A percentile compares a stretch with the other conserved stretches of the same genome.
These are phyloP conservation scores for Rutilus rutilus DNA, from an alignment of 2,113 vertebrate genomes.

Conservation along the genomic window DNA sequence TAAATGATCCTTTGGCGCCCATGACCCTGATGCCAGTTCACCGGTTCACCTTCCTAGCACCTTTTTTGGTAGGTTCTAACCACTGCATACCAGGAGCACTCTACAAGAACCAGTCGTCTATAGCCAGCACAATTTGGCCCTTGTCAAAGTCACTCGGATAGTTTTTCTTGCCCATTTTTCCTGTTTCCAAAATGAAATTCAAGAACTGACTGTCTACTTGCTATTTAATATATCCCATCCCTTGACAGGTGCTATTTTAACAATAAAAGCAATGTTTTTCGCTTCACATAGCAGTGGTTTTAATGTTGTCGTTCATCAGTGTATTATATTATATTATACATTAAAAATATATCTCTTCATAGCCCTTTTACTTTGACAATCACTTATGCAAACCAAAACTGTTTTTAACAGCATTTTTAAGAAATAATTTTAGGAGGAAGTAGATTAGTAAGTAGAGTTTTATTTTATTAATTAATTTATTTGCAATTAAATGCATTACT, in stretches of 20 bases:
- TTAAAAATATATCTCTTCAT: too few relatives aligned
- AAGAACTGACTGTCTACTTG: too few relatives aligned
- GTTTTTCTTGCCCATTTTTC: too few relatives aligned
- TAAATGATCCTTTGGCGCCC: background rate
- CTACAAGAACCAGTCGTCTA: background rate
- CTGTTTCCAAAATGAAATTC: too few relatives aligned
- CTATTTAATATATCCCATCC: too few relatives aligned
- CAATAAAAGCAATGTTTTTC: too few relatives aligned
- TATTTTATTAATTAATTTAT: too few relatives aligned
- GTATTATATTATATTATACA: background rate
- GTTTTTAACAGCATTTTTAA: background rate
- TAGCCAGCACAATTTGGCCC: background rate
- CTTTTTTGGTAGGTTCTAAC: background rate
- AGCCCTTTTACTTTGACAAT: background rate
- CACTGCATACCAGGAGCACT: background rate
- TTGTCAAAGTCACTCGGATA: background rate
- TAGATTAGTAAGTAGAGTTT: background rate
- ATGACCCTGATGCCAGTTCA: background rate
- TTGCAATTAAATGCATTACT: background rate
- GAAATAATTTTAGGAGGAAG: background rate
- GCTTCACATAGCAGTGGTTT: too few relatives aligned
- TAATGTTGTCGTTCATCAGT: too few relatives aligned
- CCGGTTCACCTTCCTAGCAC: background rate
- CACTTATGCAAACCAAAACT: background rate
- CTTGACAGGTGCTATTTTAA: too few relatives aligned